Percentiles rank a stretch among this genome's conserved stretches.
Conservation (phyloP, 2,797 vertebrate species). For the Coendou prehensilis region DNA sequence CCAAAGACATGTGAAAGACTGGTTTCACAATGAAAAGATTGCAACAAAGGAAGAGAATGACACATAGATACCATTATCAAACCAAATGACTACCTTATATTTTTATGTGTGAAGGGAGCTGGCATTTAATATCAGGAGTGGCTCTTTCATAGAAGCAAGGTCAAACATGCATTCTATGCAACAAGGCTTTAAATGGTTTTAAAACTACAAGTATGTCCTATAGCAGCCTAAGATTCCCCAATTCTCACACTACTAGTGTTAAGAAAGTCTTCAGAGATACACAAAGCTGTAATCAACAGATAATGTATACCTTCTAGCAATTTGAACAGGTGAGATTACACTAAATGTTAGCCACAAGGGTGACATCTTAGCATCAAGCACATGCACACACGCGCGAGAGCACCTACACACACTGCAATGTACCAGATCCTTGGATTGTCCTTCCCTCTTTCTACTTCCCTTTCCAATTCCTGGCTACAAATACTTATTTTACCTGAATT, state of each 20-base stretch:
- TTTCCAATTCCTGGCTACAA: background rate
- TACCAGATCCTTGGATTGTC: background rate
- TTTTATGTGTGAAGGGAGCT: slow-evolving; percentile 80
- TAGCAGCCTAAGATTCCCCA: slow-evolving; percentile 9
- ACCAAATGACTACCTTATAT: slow-evolving; percentile 28
- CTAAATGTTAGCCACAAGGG: background rate
- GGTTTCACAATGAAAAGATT: slow-evolving; percentile 17
- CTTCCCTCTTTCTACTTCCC: background rate
- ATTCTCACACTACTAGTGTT: slow-evolving; percentile 23
- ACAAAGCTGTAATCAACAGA: background rate
- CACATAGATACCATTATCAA: slow-evolving; percentile 22
- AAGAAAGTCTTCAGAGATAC: slow-evolving; percentile 17
- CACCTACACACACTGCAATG: background rate
- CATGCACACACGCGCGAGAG: background rate
- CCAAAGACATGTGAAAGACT: slow-evolving; percentile 44
- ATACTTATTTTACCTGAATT: background rate
- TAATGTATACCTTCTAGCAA: background rate
- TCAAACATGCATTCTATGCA: slow-evolving; percentile 70
- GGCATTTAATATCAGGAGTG: slow-evolving; percentile 80
- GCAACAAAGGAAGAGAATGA: slow-evolving; percentile 44
- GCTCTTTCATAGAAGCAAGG: slow-evolving; percentile 67
- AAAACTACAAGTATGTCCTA: slow-evolving; percentile 3
- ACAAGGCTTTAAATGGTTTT: slow-evolving; percentile 28
- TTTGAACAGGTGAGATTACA: background rate
- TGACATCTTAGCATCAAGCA: background rate